Percentiles rank a stretch among this genome's conserved stretches.
Evolutionary conservation across 2,888 invertebrate genomes (phyloP).

Genomic region (Lepidochrysops patricia): DNA sequence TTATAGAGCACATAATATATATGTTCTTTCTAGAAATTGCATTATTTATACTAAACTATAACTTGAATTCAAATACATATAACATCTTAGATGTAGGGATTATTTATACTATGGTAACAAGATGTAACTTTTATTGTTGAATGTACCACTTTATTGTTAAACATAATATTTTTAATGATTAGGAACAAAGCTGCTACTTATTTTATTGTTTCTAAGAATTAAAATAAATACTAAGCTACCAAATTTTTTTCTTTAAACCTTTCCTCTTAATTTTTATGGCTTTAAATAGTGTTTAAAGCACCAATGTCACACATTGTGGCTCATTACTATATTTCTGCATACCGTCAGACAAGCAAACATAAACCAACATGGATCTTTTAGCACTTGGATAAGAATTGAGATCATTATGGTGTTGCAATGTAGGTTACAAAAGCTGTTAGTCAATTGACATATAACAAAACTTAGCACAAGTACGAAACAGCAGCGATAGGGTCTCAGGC

Average conservation of each 20-base stretch:
- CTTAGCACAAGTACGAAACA: no score
- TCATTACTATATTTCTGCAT: no score
- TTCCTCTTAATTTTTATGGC: no score
- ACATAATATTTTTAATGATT: slow-evolving; percentile 26
- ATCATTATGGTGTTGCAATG: no score
- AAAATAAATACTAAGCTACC: slow-evolving; percentile 29
- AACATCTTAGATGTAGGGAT: not conserved
- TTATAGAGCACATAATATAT: not conserved
- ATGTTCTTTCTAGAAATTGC: not conserved
- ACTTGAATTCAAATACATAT: not conserved
- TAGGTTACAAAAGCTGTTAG: no score
- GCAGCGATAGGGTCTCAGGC: no score
- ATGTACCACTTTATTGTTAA: slow-evolving; percentile 30
- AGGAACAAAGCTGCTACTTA: slow-evolving; percentile 29
- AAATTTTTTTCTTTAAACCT: not conserved
- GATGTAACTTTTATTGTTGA: slow-evolving; percentile 25
- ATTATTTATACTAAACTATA: not conserved
- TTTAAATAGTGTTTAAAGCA: no score
- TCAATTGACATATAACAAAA: no score
- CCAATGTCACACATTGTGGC: no score
- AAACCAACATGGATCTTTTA: no score
- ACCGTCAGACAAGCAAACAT: no score
- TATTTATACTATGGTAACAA: slow-evolving; percentile 15
- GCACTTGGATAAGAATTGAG: no score
- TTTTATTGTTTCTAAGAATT: slow-evolving; percentile 32